Evolutionary conservation across 2,797 vertebrate genomes (phyloP), one percentile per base, ranked within the genome.

Genomic region (Pempheris klunzingeri): DNA sequence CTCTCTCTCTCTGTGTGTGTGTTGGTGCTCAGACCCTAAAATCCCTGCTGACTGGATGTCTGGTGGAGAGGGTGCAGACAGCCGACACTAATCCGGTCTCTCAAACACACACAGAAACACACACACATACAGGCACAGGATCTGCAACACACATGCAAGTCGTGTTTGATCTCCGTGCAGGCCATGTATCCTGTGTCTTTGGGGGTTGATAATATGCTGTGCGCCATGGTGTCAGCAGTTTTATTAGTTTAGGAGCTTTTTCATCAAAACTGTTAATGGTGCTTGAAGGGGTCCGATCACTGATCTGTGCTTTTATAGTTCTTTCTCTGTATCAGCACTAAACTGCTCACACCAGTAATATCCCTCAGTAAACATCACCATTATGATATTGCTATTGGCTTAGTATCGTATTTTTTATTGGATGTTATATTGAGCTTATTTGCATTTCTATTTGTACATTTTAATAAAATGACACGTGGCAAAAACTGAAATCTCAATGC

Each of bases 11-110:
- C n/a, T n/a, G n/a, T 77, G 49, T 24, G 74, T 67, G 70, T 77
- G 68, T 71, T 26, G 9, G 77, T 80, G 88, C 90, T 91, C 88
- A 92, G 91, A 92, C 88, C 88, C 80, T 87, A 87, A 93, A 94
- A 94, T 92, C 91, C 90, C 89, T 92, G 90, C 89, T 91, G 90
- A 92, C 89, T 92, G 87, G 83, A 89, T 88, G 90, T 91, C 89
- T 93, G 89, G 88, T 88, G 67, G 73, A 91, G 80, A 88, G 83
- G 82, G 81, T 86, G 88, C 92, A 93, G 90, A 93, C 89, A 92
- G 87, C 68, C 78, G 70, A 90, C 85, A 89, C 84, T 92, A 92
- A 92, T 92, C 90, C 84, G 36, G 60, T 60, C 88, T 72, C 82
- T 63, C 66, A 24, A 68, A 80, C 64, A 79, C 82, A 78, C 79